Evolutionary conservation across 2,113 vertebrate genomes (phyloP), one percentile per base, ranked within the genome.

Genomic region (Synchiropus splendidus): DNA sequence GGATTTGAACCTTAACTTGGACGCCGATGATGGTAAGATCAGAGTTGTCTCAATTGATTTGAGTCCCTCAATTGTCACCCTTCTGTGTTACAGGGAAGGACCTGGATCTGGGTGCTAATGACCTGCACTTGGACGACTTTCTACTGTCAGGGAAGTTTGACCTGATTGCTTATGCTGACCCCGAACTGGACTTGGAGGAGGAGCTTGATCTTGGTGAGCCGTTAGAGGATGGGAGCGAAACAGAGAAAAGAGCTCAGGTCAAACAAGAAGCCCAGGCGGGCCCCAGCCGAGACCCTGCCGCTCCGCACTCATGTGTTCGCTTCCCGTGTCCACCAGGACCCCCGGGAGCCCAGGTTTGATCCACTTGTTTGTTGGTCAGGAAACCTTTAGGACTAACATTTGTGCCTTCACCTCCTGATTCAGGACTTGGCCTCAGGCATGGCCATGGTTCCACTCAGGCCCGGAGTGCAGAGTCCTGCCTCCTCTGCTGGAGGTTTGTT

Each of bases 81-180:
- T 4, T 2, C 9, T 27, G 10, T 18, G 21, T 27, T 47, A 16
- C 51, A 81, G 94, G 89, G 17, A 98, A 98, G 70, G 94, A 91
- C 21, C 54, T 86, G 48, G 94, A 98, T 61, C 81, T 98, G 59
- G 94, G 94, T 74, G 83, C 93, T 0, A 95, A 94, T 35, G 84
- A 86, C 51, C 88, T 95, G 54, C 93, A 97, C 42, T 85, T 99
- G 2, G 95, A 98, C 34, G 91, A 98, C 79, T 90, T 99, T 50
- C 68, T 99, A 16, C 80, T 85, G 61, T 91, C 91, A 0, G 95
- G 91, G 17, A 92, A 99, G 48, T 99, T 99, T 51, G 95, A 99
- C 70, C 88, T 99, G 13, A 93, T 99, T 39, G 95, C 95, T 1
- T 99, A 98, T 38, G 90, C 95, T 4, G 95, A 99, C 61, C 94